Evolutionary conservation across 1,140 invertebrate genomes (phyloP), one percentile per base, ranked within the genome.

Genomic region (Acromyrmex heyeri): DNA sequence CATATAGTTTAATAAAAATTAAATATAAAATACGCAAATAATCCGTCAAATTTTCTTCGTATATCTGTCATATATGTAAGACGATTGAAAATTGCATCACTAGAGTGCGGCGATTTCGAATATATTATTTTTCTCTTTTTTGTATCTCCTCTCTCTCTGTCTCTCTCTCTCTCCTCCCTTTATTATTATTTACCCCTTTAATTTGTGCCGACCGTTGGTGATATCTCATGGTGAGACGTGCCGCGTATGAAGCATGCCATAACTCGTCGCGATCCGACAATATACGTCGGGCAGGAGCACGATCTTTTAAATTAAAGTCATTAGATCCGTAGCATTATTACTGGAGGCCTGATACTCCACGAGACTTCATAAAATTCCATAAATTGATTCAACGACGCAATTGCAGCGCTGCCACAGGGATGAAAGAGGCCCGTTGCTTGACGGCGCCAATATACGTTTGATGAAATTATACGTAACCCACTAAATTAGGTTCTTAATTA

Each of bases 141-240:
- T 7, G 2, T 18, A 6, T 18, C 7, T 30, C 24, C 24, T 62
- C 14, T 48, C 12, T 59, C 16, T 70, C 14, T 50, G 21, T 72
- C 67, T 72, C 21, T 16, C 14, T 85, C 62, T 87, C 64, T 44
- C 61, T 61, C 2, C 48, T 85, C 72, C 65, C 34, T 78, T 85
- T 87, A 89, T 89, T 75, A 82, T 75, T 83, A 83, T 83, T 83
- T 83, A 83, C 50, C 55, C 57, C 55, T 83, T 83, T 83, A 83
- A 83, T 83, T 83, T 83, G 79, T 62, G 70, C 38, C 24, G 69
- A 75, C 50, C 57, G 79, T 62, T 38, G 79, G n/a, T 69, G 55
- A 75, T 83, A 83, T 83, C 79, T 83, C 27, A 83, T 50, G 18
- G 64, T 48, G 64, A 70, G 78, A 81, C 55, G 69, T 75, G 57